These are phyloP conservation scores for Peromyscus aztecus DNA, from an alignment of 2,797 vertebrate species.

Conservation along the genomic window DNA sequence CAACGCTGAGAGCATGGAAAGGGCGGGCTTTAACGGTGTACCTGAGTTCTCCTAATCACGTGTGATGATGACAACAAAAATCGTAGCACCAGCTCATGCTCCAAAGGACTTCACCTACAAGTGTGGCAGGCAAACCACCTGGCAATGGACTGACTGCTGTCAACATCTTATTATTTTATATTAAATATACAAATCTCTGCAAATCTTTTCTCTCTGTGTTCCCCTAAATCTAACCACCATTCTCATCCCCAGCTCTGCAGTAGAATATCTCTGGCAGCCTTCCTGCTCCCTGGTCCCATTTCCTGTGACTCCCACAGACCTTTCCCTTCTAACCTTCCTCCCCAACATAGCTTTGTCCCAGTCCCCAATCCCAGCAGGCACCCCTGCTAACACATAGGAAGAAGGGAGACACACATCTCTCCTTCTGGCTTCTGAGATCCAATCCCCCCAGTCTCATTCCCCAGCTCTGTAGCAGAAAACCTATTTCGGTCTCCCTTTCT, in stretches of 20 bases:
- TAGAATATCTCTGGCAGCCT: too few species aligned
- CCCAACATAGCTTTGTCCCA: not conserved
- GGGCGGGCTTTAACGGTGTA: not conserved
- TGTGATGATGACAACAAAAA: not conserved
- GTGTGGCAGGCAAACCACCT: not conserved
- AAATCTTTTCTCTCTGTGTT: not conserved
- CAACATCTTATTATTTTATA: not conserved
- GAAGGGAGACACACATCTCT: too few species aligned
- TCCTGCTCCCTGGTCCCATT: not conserved
- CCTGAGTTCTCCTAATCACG: not conserved
- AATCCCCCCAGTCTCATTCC: not conserved
- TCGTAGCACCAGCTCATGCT: not conserved
- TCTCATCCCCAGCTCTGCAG: not conserved
- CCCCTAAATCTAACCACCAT: not conserved
- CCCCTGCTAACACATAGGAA: not conserved
- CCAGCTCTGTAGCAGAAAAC: not conserved
- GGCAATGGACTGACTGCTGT: not conserved
- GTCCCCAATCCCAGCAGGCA: not conserved
- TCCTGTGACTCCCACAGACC: not conserved
- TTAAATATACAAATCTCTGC: not conserved
- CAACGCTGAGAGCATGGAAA: not conserved
- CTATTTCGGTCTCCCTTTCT: not conserved
- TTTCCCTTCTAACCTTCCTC: not conserved
- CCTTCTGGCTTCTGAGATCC: not conserved
- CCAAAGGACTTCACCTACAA: not conserved